Base-by-base conservation (phyloP, 2,113 vertebrate species). In the Bufo bufo region DNA sequence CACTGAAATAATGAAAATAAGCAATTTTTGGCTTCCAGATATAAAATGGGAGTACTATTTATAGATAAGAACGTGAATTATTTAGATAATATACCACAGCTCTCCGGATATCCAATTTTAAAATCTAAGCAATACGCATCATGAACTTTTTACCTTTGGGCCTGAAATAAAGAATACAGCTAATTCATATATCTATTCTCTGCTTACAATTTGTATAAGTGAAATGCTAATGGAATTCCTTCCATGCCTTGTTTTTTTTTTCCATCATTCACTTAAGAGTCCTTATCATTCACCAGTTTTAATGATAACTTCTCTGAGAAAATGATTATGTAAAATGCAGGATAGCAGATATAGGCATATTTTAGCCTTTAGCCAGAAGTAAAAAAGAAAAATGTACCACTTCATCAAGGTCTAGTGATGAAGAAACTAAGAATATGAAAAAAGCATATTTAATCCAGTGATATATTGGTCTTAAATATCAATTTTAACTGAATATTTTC, bases 261-360 rank as follows among this genome's bases (percentile, higher is more conserved):
- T 87, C 66, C 43, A 82, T 72, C 16, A 82, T 74, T 82, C 61
- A 61, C 54, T 87, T 87, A 45, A 74, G 65, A 59, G 85, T 81
- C 63, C 72, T 81, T 87, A 81, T 81, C 52, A 81, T 72, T 87
- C 33, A 71, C 65, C 77, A 58, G 50, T 71, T 87, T 72, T 82
- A 87, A 87, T 87, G 86, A 63, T 87, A 74, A 19, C 33, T 82
- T 74, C 69, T 83, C 80, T 61, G 16, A 71, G 69, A 72, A 88
- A 88, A 75, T 88, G 80, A 88, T 83, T 77, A 83, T 83, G 14
- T 20, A 88, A 80, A 87, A 81, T 87, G 85, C 63, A 71, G 23
- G 50, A 75, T 7, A 63, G 45, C 71, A 87, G 33, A 82, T 75
- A 49, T 65, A 77, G 69, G 50, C 63, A 87, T 14, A 59, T 72